Evolutionary conservation across 2,888 invertebrate genomes (phyloP).

Genomic region (Gnatocerus cornutus): DNA sequence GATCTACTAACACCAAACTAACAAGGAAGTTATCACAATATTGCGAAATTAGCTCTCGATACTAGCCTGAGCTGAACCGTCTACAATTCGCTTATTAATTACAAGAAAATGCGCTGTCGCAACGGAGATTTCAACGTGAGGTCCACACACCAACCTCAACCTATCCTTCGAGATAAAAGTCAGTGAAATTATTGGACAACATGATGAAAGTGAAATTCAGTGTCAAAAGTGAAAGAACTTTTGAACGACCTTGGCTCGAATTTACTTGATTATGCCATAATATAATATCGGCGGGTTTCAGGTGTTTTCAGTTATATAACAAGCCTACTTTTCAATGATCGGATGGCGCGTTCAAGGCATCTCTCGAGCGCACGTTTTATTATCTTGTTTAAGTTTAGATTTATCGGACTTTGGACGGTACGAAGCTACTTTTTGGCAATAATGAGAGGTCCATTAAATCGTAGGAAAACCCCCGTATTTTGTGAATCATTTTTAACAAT

Average conservation of each 20-base stretch:
- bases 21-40: too few species aligned
- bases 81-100: conserved; percentile 14
- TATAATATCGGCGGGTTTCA: conserved; percentile 39
- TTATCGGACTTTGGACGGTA: not conserved
- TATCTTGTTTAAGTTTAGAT: not conserved
- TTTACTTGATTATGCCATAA: conserved; percentile 51
- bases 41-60: conserved; percentile 7
- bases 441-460: not conserved
- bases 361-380: not conserved
- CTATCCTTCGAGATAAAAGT: conserved; percentile 21
- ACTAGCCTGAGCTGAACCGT: conserved; percentile 10
- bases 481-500: conserved; percentile 41
- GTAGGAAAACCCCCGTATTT: not conserved
- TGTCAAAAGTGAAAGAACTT: conserved; percentile 68
- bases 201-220: conserved; percentile 64
- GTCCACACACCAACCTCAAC: conserved; percentile 21
- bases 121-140: conserved; percentile 29
- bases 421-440: not conserved
- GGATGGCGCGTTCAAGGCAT: conserved; percentile 25
- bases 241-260: conserved; percentile 60
- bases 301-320: conserved; percentile 37
- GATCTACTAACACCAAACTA: not conserved
- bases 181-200: conserved; percentile 30
- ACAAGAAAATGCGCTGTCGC: conserved; percentile 13
- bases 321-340: conserved; percentile 35